Percentiles rank a stretch among this genome's conserved stretches.
Conservation (phyloP, 2,797 vertebrate genomes). For the Chaenodraco wilsoni region DNA sequence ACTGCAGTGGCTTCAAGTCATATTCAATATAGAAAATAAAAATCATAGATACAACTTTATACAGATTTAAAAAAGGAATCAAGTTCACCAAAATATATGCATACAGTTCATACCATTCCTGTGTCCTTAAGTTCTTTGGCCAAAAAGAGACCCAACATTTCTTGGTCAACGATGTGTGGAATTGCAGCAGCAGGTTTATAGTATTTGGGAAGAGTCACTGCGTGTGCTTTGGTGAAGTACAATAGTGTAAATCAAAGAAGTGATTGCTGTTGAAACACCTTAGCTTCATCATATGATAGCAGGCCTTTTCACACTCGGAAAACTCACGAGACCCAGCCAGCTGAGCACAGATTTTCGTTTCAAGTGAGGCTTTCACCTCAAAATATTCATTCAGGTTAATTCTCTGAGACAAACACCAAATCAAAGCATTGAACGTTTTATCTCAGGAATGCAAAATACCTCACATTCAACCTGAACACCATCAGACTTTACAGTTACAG, state of each 20-base stretch:
- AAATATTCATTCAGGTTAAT: not conserved
- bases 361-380: not conserved
- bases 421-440: constrained; percentile 17
- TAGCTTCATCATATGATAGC: not conserved
- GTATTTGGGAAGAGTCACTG: constrained; percentile 28
- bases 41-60: constrained; percentile 73
- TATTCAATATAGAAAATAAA: constrained; percentile 50
- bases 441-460: constrained; percentile 23
- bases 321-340: constrained; percentile 23
- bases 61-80: constrained; percentile 56
- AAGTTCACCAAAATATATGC: constrained; percentile 12
- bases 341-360: constrained; percentile 24
- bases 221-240: constrained; percentile 38
- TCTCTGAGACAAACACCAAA: constrained; percentile 26
- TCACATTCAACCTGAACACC: constrained; percentile 24
- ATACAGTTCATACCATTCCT: constrained; percentile 21
- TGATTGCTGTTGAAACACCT: constrained; percentile 35
- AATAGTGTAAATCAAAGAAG: constrained; percentile 22
- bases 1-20: constrained; percentile 53
- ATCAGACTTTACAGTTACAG: constrained; percentile 25
- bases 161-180: not conserved
- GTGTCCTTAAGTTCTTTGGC: constrained; percentile 42
- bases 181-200: constrained; percentile 8
- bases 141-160: constrained; percentile 27
- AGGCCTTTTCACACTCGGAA: constrained; percentile 10